Evolutionary conservation across 2,113 vertebrate genomes (phyloP), one percentile per base, ranked within the genome.

Genomic region (Takifugu flavidus): DNA sequence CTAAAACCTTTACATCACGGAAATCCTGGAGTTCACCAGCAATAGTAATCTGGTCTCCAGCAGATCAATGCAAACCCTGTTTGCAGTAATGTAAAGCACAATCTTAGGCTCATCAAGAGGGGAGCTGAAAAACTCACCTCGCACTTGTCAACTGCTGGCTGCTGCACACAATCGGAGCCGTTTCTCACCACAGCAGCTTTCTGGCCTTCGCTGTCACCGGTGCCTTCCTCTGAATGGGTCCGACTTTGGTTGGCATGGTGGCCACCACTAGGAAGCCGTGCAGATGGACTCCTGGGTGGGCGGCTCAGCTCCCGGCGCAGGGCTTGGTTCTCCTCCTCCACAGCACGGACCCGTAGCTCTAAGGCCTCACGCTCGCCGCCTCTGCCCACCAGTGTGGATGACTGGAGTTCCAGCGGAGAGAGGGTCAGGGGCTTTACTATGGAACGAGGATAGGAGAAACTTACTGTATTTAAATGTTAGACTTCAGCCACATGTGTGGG

Each of bases 111-210:
- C 20, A 20, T 20, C 20, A 20, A 20, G 20, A 20, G 20, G 20
- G 20, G 20, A 20, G 20, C 20, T 20, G 20, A 20, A 15, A 1
- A 8, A 56, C 85, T 90, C 88, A 99, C 97, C 95, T 99, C 96
- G 2, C 97, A 99, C 79, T 99, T 99, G 69, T 99, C 95, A 89
- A 99, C 97, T 0, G 85, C 93, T 0, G 95, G 95, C 56, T 95
- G 94, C 84, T 94, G 95, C 45, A 93, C 92, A 2, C 97, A 99
- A 80, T 99, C 95, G 0, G 96, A 98, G 84, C 90, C 91, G 89
- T 99, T 99, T 20, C 92, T 93, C 0, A 90, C 88, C 58, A 92
- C 86, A 55, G 91, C 92, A 0, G 92, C 91, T 3, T 93, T 94
- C 43, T 95, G 91, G 69, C 88, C 94, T 75, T 97, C 96, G 0